Conservation (phyloP, 2,888 invertebrate genomes). For the Hydropsyche betteni region DNA sequence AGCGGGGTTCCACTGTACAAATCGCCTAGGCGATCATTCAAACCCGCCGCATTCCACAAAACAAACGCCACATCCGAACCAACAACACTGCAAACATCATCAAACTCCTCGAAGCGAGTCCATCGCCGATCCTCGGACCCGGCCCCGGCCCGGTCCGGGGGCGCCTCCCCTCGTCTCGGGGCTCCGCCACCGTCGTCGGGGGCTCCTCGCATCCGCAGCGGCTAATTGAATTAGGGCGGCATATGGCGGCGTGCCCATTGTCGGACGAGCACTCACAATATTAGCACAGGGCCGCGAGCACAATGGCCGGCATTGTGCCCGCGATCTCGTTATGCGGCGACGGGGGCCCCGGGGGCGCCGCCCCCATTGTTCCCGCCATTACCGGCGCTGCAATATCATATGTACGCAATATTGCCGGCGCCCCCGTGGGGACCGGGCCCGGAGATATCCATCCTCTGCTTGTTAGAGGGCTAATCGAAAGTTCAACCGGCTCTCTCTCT, state of each 20-base stretch:
- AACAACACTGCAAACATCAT: no score
- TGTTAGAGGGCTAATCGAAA: conserved; percentile 51
- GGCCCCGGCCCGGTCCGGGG: background rate
- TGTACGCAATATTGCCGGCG: conserved; percentile 49
- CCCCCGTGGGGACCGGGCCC: conserved; percentile 44
- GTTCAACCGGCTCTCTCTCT: conserved; percentile 37
- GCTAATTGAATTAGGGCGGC: conserved; percentile 50
- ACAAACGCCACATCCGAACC: no score
- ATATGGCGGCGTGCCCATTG: conserved; percentile 44
- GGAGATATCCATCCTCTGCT: conserved; percentile 49
- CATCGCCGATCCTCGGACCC: no score
- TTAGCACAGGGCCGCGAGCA: conserved; percentile 47
- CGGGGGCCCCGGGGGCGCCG: background rate
- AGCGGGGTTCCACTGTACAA: no score
- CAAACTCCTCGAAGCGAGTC: no score
- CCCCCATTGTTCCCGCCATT: conserved; percentile 40
- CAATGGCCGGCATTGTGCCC: conserved; percentile 44
- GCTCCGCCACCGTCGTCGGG: conserved; percentile 28
- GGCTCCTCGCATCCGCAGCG: background rate
- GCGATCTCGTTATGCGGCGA: conserved; percentile 33
- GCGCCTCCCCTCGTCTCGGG: conserved; percentile 22
- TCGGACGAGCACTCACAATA: conserved; percentile 48
- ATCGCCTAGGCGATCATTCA: no score
- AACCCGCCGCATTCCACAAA: no score
- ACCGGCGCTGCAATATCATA: conserved; percentile 46